Conservation (phyloP, 2,113 vertebrate genomes). For the Chaenogobius annularis region DNA sequence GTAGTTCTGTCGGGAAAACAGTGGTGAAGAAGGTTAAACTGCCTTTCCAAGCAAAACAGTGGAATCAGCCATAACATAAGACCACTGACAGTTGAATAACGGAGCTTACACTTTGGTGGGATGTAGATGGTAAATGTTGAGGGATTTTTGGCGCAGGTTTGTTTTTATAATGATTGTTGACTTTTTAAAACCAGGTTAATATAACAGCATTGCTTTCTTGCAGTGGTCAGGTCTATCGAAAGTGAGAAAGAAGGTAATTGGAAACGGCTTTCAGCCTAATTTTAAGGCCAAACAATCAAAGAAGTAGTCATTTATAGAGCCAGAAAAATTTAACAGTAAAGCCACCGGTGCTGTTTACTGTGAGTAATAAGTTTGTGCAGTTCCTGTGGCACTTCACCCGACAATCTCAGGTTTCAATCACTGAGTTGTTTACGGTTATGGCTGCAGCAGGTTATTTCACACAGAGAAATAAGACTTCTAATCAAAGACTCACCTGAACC, state of each 20-base stretch:
- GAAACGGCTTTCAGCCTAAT: no score
- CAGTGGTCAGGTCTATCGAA: no score
- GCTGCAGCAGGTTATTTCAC: neutral
- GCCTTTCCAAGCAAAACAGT: conserved; percentile 23
- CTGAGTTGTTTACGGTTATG: neutral
- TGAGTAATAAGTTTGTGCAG: conserved; percentile 1
- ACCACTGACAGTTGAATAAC: neutral
- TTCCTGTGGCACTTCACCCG: neutral
- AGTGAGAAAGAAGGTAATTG: no score
- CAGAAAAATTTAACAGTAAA: neutral
- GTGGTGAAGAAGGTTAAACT: conserved; percentile 6
- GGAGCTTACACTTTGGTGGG: neutral
- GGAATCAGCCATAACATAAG: neutral
- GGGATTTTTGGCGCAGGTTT: neutral
- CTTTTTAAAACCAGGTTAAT: no score
- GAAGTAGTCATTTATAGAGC: neutral
- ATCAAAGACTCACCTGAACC: neutral
- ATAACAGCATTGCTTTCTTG: no score
- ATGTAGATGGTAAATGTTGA: neutral
- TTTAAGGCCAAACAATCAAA: neutral
- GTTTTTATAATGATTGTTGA: neutral
- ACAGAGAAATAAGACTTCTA: neutral
- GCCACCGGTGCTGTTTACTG: neutral
- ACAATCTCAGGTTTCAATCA: neutral
- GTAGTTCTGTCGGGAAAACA: conserved; percentile 13